phyloP scores from a whole-genome alignment of 2,888 invertebrate species.

The Orthosia gracilis region DNA sequence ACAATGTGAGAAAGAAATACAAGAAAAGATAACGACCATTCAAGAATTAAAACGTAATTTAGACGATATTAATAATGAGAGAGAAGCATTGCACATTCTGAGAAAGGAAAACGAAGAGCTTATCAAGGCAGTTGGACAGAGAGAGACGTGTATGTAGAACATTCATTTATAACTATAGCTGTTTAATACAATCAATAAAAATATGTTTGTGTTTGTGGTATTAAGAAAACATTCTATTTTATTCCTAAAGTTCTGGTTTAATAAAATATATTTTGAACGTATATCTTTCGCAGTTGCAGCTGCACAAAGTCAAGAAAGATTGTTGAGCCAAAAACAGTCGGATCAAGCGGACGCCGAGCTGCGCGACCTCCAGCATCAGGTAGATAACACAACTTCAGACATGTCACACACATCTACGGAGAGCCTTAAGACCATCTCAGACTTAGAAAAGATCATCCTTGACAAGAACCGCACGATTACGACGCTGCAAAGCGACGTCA shows the following conservation, averaged over 20 bases:
- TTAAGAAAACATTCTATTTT: background rate
- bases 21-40: conserved; percentile 64
- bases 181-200: background rate
- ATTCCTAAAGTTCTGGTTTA: background rate
- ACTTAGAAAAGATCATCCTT: conserved; percentile 85
- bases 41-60: conserved; percentile 69
- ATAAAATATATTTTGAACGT: background rate
- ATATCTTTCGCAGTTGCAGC: conserved; percentile 76
- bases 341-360: conserved; percentile 72
- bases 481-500: conserved; percentile 83
- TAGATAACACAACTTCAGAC: conserved; percentile 85
- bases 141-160: conserved; percentile 80
- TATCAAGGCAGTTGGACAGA: conserved; percentile 75
- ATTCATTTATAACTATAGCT: background rate
- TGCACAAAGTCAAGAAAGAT: conserved; percentile 74
- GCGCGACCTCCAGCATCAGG: conserved; percentile 80
- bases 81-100: conserved; percentile 68
- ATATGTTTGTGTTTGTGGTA: background rate
- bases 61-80: conserved; percentile 68
- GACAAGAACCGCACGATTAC: conserved; percentile 87
- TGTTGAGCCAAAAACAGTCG: conserved; percentile 69
- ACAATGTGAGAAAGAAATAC: conserved; percentile 69
- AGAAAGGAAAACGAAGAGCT: conserved; percentile 81
- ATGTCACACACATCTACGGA: conserved; percentile 83
- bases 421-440: conserved; percentile 84